Evolutionary conservation across 2,888 invertebrate species (phyloP).

Genomic region (Drosophila maculinotata): DNA sequence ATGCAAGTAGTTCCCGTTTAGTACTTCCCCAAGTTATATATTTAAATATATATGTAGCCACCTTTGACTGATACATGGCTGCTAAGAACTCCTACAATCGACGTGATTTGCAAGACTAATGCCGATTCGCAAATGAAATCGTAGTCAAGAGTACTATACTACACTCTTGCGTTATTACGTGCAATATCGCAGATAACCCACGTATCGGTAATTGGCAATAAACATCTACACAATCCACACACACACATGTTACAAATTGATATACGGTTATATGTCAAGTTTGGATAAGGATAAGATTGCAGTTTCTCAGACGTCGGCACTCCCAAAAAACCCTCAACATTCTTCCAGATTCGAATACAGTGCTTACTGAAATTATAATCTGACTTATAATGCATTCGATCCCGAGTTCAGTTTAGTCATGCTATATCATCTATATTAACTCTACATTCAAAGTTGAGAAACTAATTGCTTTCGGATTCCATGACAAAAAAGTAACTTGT

Average conservation of each 20-base stretch:
- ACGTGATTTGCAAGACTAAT: slow-evolving; percentile 39
- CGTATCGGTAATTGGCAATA: slow-evolving; percentile 64
- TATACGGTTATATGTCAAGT: slow-evolving; percentile 44
- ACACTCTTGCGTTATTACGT: slow-evolving; percentile 47
- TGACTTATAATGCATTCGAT: no score
- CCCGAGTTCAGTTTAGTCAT: no score
- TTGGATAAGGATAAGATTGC: slow-evolving; percentile 70
- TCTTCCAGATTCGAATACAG: neutral
- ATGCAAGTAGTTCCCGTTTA: slow-evolving; percentile 25
- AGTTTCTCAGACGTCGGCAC: slow-evolving; percentile 17
- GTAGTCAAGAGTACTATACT: slow-evolving; percentile 22
- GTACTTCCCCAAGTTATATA: neutral
- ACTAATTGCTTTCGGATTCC: no score
- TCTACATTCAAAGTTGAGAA: no score
- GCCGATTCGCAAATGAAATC: slow-evolving; percentile 37
- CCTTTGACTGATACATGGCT: slow-evolving; percentile 66
- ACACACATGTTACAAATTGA: slow-evolving; percentile 6
- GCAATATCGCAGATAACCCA: slow-evolving; percentile 53
- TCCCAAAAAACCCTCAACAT: neutral
- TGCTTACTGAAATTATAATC: no score
- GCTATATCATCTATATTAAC: no score
- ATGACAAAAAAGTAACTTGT: no score
- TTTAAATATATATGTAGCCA: slow-evolving; percentile 1
- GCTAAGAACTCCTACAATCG: slow-evolving; percentile 7
- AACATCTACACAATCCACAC: slow-evolving; percentile 20